These are phyloP conservation scores for Perognathus longimembris DNA, from an alignment of 2,113 vertebrate genomes.

Conservation along the genomic window DNA sequence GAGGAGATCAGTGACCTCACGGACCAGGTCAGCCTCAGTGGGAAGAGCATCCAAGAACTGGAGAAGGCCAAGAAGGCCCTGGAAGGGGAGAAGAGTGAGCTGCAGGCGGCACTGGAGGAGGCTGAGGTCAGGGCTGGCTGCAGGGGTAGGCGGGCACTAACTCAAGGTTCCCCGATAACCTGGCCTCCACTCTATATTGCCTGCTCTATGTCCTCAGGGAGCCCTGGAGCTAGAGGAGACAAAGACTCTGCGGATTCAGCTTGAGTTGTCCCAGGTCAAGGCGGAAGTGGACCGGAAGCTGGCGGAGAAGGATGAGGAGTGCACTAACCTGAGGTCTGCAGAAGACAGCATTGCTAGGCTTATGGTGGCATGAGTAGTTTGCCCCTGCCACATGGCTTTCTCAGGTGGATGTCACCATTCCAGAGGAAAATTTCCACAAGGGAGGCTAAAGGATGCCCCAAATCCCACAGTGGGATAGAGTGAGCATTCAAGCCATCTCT, in stretches of 20 bases:
- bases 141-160: not conserved
- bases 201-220: slow-evolving; percentile 84
- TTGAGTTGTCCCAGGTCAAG: slow-evolving; percentile 96
- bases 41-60: slow-evolving; percentile 95
- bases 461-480: not conserved
- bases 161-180: rapidly evolving
- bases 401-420: not conserved
- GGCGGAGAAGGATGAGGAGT: slow-evolving; percentile 95
- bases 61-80: slow-evolving; percentile 95
- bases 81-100: slow-evolving; percentile 93
- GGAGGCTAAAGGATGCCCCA: not conserved
- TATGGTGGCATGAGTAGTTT: not conserved
- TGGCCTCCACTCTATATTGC: not conserved
- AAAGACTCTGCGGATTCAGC: slow-evolving; percentile 94
- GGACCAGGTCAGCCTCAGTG: slow-evolving; percentile 93
- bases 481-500: not conserved
- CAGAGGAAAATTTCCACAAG: not conserved
- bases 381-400: not conserved
- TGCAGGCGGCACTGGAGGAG: slow-evolving; percentile 95
- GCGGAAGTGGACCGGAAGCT: slow-evolving; percentile 94
- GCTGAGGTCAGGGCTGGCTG: slow-evolving; percentile 90
- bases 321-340: slow-evolving; percentile 91
- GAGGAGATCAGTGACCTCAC: slow-evolving; percentile 96
- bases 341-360: not conserved
- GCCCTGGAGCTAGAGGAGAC: slow-evolving; percentile 96